Base-by-base conservation (phyloP, 2,113 vertebrate species). In the Notarius quadriscutis region DNA sequence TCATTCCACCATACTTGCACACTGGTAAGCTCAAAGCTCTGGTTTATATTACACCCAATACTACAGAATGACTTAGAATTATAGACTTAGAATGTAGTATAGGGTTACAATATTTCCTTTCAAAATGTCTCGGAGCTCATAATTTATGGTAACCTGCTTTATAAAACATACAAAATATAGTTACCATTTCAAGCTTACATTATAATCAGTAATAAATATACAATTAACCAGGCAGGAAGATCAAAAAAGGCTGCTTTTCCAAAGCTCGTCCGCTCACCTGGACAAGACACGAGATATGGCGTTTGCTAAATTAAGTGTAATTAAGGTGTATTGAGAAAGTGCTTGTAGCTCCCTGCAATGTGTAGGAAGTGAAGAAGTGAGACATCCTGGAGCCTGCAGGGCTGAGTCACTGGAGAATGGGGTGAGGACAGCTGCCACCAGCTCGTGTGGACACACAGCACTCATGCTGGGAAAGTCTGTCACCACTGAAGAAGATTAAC, bases 391-490 rank as follows among this genome's bases (percentile, higher is more conserved):
- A 87, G 58, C 88, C 91, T 79, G 87, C 87, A 69, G 88, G 41
- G 84, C 51, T 86, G 63, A 80, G 74, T 72, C 83, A 86, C 62
- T 79, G 25, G 67, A 88, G 81, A 87, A 57, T 67, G 74, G 83
- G 86, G 88, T 80, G 86, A 60, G 83, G 91, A 83, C 90, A 92
- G 91, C 88, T 92, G 91, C 81, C 86, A 86, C 84, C 57, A 34
- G 84, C 62, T 75, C 10, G 62, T 60, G 87, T 87, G 87, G 88
- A 88, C 88, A 88, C 51, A 50, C 55, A 89, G 69, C 41, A 6
- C n/a, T 75, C 89, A 34, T 27, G 85, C 89, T 89, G 88, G 41
- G 90, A 65, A 71, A 83, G 91, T 90, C 91, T 90, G 90, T 91
- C 91, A 86, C 88, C 60, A 34, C 55, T 41, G 87, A 88, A 85